phyloP scores from a whole-genome alignment of 2,113 vertebrate species.

The Spea bombifrons region DNA sequence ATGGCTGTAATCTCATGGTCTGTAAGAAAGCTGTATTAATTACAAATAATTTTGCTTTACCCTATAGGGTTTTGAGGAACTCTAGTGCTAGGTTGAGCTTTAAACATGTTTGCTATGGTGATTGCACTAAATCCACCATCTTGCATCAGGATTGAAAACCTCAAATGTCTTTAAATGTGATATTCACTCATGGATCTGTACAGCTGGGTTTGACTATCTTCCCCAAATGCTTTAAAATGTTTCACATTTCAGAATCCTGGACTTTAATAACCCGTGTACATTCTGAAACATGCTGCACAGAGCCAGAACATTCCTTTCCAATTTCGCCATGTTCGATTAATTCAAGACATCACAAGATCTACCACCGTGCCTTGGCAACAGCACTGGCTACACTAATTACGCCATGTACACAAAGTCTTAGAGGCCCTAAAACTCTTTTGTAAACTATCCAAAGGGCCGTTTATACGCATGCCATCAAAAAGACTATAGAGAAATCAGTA shows the following conservation, averaged over 20 bases:
- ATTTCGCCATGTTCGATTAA: slow-evolving; percentile 16
- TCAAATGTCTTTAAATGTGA: no score
- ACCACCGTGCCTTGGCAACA: slow-evolving; percentile 17
- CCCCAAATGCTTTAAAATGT: background rate
- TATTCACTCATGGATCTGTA: no score
- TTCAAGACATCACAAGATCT: slow-evolving; percentile 2
- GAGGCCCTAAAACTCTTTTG: background rate
- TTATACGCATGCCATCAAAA: background rate
- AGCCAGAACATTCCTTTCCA: slow-evolving; percentile 25
- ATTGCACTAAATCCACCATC: no score
- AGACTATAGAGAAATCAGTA: no score
- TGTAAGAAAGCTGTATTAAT: no score
- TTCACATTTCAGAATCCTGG: background rate
- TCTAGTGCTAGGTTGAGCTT: no score
- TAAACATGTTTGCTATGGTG: no score
- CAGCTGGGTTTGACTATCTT: background rate
- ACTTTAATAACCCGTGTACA: background rate
- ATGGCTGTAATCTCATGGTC: no score
- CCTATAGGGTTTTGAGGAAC: no score
- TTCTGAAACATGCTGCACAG: background rate
- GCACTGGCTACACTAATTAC: background rate
- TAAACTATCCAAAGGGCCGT: slow-evolving; percentile 4
- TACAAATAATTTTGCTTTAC: no score
- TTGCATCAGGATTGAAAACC: no score
- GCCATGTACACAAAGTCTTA: background rate